These are phyloP conservation scores for Metallyticus violacea DNA, from an alignment of 2,888 invertebrate genomes.

Conservation along the genomic window DNA sequence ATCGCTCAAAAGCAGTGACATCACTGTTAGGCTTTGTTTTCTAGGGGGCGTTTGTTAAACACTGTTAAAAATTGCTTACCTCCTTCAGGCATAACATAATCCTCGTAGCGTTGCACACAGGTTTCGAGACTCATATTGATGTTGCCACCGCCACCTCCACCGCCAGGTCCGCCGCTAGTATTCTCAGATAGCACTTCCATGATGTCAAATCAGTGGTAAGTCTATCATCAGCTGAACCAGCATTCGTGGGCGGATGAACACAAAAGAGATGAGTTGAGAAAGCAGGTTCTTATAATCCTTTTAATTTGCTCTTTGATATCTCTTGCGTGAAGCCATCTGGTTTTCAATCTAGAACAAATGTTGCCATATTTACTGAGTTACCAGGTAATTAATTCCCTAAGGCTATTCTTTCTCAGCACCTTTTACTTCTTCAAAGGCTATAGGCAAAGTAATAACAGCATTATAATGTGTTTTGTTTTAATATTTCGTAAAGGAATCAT, in stretches of 20 bases:
- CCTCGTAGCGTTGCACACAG: conserved; percentile 30
- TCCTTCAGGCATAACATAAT: conserved; percentile 30
- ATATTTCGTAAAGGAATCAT: too few species aligned
- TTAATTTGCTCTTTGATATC: neutral
- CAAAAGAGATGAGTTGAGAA: too few species aligned
- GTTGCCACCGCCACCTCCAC: neutral
- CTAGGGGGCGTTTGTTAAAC: neutral
- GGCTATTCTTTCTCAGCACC: too few species aligned
- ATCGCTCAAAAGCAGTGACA: too few species aligned
- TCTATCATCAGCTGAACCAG: neutral
- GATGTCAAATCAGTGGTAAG: neutral
- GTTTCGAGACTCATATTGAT: conserved; percentile 29
- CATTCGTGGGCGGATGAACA: neutral
- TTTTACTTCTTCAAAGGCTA: too few species aligned
- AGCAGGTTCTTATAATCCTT: neutral
- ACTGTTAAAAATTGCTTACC: conserved; percentile 28
- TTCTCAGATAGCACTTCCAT: neutral
- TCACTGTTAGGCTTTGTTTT: too few species aligned
- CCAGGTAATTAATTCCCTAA: too few species aligned
- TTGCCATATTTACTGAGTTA: too few species aligned
- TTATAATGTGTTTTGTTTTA: too few species aligned
- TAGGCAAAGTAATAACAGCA: too few species aligned
- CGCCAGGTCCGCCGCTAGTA: neutral
- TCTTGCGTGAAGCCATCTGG: neutral
- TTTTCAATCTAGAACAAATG: neutral